phyloP scores from a whole-genome alignment of 2,888 invertebrate genomes.

The Lacanobia wlatinum region DNA sequence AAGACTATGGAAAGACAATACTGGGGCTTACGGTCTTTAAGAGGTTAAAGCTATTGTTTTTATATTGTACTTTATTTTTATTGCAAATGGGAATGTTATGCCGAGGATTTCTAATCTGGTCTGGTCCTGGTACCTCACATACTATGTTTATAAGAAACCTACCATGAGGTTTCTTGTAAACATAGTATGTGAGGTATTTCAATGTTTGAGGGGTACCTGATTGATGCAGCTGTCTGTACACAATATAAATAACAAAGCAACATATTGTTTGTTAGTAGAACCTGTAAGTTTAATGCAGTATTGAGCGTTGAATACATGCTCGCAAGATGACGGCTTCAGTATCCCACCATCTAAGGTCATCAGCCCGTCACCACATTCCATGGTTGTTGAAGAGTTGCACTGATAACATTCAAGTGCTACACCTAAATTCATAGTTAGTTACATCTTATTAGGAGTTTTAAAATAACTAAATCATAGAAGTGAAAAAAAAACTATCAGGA shows the following conservation, averaged over 20 bases:
- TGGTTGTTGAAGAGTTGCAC: slow-evolving; percentile 93
- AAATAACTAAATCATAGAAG: not conserved
- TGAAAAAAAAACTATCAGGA: not conserved
- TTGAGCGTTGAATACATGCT: slow-evolving; percentile 94
- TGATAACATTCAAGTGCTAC: slow-evolving; percentile 93
- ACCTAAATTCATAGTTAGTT: slow-evolving; percentile 75
- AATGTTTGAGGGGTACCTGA: not conserved
- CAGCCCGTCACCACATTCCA: slow-evolving; percentile 93
- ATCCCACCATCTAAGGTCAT: slow-evolving; percentile 90
- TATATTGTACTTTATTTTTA: no score
- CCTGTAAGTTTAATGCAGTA: slow-evolving; percentile 96
- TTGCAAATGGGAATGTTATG: not conserved
- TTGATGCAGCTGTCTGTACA: not conserved
- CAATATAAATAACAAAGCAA: slow-evolving; percentile 25
- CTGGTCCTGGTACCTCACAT: not conserved
- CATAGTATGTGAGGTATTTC: not conserved
- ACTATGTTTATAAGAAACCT: no score
- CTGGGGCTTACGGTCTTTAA: no score
- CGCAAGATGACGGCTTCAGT: slow-evolving; percentile 92
- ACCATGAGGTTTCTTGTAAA: not conserved
- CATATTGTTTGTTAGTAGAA: slow-evolving; percentile 64
- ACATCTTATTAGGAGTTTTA: slow-evolving; percentile 11
- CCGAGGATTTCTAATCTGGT: not conserved
- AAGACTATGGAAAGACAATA: no score
- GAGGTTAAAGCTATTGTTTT: no score